These are phyloP conservation scores for Petroica traversi DNA, from an alignment of 2,113 vertebrate species.

Conservation along the genomic window DNA sequence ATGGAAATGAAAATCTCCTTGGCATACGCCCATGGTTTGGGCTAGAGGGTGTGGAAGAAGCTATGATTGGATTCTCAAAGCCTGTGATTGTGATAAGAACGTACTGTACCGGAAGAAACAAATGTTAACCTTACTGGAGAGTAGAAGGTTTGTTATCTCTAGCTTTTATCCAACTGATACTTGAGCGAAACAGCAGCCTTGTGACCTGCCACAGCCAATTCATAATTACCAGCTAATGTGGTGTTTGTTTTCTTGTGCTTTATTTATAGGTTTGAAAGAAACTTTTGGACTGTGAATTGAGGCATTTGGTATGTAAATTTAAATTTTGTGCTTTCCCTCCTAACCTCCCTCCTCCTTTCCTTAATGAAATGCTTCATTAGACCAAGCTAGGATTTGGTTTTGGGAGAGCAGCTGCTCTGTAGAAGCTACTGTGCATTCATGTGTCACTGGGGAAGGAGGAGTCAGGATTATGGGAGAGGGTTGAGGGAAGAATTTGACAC, in stretches of 20 bases:
- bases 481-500: background rate
- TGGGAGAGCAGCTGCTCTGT: constrained; percentile 4
- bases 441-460: background rate
- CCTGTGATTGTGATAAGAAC: constrained; percentile 65
- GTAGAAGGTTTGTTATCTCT: constrained; percentile 64
- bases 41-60: constrained; percentile 56
- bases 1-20: constrained; percentile 65
- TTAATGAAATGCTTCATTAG: constrained; percentile 35
- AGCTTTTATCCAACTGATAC: constrained; percentile 63
- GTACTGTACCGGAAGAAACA: constrained; percentile 66
- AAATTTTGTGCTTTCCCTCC: constrained; percentile 32
- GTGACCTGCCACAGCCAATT: constrained; percentile 33
- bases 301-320: constrained; percentile 74
- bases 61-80: constrained; percentile 57
- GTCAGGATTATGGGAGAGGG: background rate
- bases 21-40: constrained; percentile 62
- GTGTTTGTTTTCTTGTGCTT: constrained; percentile 61
- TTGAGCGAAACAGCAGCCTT: constrained; percentile 38
- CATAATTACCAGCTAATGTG: constrained; percentile 40
- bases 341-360: background rate
- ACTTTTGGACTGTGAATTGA: constrained; percentile 77
- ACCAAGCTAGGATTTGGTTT: constrained; percentile 4
- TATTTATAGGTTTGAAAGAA: constrained; percentile 75
- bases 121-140: constrained; percentile 65
- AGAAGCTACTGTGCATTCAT: background rate